A percentile compares a stretch with the other conserved stretches of the same genome.
Conservation (phyloP, 2,888 invertebrate genomes). For the Stenodema calcarata region DNA sequence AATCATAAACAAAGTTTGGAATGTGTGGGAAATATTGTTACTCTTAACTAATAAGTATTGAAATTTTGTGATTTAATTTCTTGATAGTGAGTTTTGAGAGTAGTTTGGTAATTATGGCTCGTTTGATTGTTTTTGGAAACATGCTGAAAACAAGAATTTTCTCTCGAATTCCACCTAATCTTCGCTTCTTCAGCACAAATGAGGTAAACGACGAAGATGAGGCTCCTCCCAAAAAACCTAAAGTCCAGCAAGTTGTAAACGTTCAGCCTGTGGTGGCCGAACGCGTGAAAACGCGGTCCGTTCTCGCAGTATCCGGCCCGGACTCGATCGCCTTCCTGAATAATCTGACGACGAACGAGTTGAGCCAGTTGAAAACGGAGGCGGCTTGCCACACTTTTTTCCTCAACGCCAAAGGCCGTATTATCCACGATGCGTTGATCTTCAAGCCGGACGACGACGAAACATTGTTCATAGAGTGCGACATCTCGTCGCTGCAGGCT, state of each 20-base stretch:
- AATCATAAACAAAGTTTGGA: too few relatives aligned
- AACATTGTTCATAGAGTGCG: conserved; percentile 50
- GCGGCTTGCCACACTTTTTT: conserved; percentile 49
- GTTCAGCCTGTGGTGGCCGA: conserved; percentile 37
- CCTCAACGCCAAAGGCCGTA: conserved; percentile 51
- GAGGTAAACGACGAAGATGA: not conserved
- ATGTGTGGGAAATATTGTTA: too few relatives aligned
- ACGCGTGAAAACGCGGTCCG: conserved; percentile 47
- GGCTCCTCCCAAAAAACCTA: not conserved
- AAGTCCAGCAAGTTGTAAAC: not conserved
- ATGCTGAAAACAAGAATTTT: not conserved
- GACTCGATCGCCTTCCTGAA: conserved; percentile 49
- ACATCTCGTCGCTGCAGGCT: conserved; percentile 51
- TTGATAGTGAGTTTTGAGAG: too few relatives aligned
- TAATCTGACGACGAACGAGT: conserved; percentile 50
- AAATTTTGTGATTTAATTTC: too few relatives aligned
- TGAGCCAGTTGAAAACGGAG: conserved; percentile 35
- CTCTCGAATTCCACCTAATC: not conserved
- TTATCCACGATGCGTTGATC: conserved; percentile 52
- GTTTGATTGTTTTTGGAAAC: not conserved
- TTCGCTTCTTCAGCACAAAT: not conserved
- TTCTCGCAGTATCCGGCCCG: conserved; percentile 45
- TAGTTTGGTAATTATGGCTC: not conserved
- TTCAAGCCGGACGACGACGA: conserved; percentile 48
- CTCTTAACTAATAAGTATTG: too few relatives aligned